A percentile compares a stretch with the other conserved stretches of the same genome.
phyloP scores from a whole-genome alignment of 2,888 invertebrate species.

The Hololepta plana region DNA sequence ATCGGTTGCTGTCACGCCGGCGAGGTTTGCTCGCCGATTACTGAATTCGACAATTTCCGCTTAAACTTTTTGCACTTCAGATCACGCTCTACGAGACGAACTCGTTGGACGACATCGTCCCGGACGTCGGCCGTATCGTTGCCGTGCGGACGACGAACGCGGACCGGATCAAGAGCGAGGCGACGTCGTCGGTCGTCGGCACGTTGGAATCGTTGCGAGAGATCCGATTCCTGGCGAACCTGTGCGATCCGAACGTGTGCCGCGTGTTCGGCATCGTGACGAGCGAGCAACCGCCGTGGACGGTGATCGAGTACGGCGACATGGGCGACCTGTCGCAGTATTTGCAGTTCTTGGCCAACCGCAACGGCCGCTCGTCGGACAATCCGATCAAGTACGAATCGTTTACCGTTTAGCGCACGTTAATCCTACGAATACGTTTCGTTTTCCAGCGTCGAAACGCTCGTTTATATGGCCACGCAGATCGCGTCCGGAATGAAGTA shows the following conservation, averaged over 20 bases:
- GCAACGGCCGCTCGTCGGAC: conserved; percentile 20
- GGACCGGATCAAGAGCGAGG: conserved; percentile 25
- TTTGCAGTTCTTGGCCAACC: conserved; percentile 29
- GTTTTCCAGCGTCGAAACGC: conserved; percentile 40
- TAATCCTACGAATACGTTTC: conserved; percentile 1
- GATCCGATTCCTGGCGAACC: conserved; percentile 45
- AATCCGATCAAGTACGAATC: no score
- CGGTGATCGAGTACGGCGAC: conserved; percentile 55
- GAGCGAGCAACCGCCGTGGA: conserved; percentile 42
- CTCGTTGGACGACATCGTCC: conserved; percentile 29
- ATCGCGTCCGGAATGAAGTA: conserved; percentile 68
- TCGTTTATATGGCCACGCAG: conserved; percentile 55
- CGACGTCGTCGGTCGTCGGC: conserved; percentile 17
- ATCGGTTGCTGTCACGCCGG: conserved; percentile 37
- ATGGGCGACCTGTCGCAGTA: conserved; percentile 58
- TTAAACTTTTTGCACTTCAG: conserved; percentile 20
- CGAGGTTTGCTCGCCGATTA: conserved; percentile 22
- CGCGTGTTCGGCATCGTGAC: conserved; percentile 41
- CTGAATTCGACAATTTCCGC: conserved; percentile 2
- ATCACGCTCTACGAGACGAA: conserved; percentile 36
- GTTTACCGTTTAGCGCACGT: no score
- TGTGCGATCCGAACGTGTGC: conserved; percentile 49
- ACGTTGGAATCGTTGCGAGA: conserved; percentile 37
- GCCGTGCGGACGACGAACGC: conserved; percentile 33
- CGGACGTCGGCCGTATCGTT: conserved; percentile 31